A percentile compares a stretch with the other conserved stretches of the same genome.
Conservation (phyloP, 2,797 vertebrate genomes). For the Enteromius argenteus region DNA sequence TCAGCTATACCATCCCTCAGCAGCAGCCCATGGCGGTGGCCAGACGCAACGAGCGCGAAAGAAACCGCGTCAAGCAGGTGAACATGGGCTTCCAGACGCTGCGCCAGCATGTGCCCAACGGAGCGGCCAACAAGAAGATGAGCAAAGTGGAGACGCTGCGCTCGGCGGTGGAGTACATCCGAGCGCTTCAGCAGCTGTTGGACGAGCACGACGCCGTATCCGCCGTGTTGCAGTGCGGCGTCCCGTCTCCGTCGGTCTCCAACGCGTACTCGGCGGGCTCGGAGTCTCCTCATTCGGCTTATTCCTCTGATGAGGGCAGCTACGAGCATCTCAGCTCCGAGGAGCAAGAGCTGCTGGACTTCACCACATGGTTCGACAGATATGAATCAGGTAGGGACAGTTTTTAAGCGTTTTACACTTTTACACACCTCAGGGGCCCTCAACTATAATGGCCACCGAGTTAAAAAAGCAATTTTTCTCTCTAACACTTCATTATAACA, state of each 20-base stretch:
- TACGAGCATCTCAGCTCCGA: constrained; percentile 80
- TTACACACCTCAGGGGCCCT: background rate
- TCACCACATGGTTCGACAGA: constrained; percentile 83
- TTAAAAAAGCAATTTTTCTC: background rate
- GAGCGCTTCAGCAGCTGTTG: constrained; percentile 83
- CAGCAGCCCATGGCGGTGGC: constrained; percentile 75
- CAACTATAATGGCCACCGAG: background rate
- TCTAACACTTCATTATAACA: background rate
- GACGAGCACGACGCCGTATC: constrained; percentile 80
- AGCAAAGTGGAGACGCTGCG: constrained; percentile 90
- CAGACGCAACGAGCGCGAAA: constrained; percentile 84
- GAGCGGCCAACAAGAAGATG: constrained; percentile 84
- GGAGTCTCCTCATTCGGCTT: constrained; percentile 77
- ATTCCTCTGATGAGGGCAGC: constrained; percentile 80
- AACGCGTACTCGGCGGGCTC: constrained; percentile 72
- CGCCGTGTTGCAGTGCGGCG: constrained; percentile 67
- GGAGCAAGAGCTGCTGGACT: constrained; percentile 81
- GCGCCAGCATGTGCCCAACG: constrained; percentile 84
- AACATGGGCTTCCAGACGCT: constrained; percentile 88
- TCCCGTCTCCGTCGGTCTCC: constrained; percentile 64
- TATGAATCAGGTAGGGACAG: constrained; percentile 70
- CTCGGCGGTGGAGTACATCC: constrained; percentile 87
- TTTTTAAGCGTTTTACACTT: background rate
- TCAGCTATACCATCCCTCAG: constrained; percentile 61
- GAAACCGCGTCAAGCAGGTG: constrained; percentile 86